Evolutionary conservation across 2,888 invertebrate species (phyloP), one percentile per base, ranked within the genome.

Genomic region (Cabera pusaria): DNA sequence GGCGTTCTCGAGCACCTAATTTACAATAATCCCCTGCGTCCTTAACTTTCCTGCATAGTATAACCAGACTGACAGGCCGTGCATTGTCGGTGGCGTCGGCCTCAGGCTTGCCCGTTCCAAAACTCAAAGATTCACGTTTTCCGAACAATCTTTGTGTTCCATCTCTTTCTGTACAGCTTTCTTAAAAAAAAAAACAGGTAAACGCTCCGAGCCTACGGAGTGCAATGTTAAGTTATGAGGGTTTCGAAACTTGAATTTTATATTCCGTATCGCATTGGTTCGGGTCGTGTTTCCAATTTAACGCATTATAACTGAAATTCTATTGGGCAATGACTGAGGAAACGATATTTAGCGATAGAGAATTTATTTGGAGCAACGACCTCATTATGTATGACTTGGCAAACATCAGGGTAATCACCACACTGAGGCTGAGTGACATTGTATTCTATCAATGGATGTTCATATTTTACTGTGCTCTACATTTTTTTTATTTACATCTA

Each of bases 61-160:
- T 78, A 88, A 88, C 87, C 84, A 86, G 87, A 83, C 79, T 78
- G 74, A 73, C 72, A 70, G n/a, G 72, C 75, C 78, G 74, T 86
- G 87, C 85, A 86, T 86, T 87, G 86, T 81, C 73, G 70, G 84
- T 75, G 71, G 71, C 84, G 78, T 83, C 83, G 83, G 79, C 81
- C 82, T 73, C 77, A 70, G 74, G 75, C 83, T 72, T 74, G 70
- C 78, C 71, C 73, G 83, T 73, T 75, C 75, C 68, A 63, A 67
- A 69, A 69, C 59, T 69, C 72, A n/a, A n/a, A n/a, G n/a, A 71
- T 72, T 70, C 68, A 76, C 72, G 71, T 75, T 78, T 84, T 83
- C 70, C 70, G 75, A 75, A 76, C 74, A 72, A 67, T 53, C 50
- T 53, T 53, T 53, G 56, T 75, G 51, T 48, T 64, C 65, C 58